A percentile compares a stretch with the other conserved stretches of the same genome.
Conservation (phyloP, 1,140 invertebrate species). For the Hylaeus anthracinus region DNA sequence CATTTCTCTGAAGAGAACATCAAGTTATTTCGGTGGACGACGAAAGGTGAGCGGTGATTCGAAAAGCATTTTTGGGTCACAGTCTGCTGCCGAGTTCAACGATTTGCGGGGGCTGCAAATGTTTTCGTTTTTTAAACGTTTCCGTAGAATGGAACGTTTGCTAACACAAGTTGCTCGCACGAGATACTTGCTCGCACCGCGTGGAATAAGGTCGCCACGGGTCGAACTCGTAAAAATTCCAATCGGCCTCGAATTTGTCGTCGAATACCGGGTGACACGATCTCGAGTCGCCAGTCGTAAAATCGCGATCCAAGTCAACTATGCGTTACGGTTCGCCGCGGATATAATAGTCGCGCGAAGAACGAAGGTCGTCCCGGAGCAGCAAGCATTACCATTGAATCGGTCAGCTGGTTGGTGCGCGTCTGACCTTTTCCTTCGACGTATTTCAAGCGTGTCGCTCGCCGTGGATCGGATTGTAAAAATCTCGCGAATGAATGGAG, state of each 20-base stretch:
- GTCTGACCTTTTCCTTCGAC: conserved; percentile 24
- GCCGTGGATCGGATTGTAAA: neutral
- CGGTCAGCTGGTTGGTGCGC: neutral
- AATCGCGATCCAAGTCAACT: conserved; percentile 1
- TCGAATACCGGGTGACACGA: too few species aligned
- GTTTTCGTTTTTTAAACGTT: neutral
- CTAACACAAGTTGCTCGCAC: too few species aligned
- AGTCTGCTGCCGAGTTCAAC: neutral
- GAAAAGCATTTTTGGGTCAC: neutral
- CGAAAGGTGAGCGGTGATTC: too few species aligned
- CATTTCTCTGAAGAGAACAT: too few species aligned
- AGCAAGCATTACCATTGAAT: conserved; percentile 46
- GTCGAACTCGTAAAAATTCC: conserved; percentile 24
- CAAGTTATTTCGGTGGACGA: too few species aligned
- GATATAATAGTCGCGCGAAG: conserved; percentile 46
- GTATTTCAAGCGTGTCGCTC: neutral
- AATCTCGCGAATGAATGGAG: neutral
- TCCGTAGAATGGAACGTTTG: too few species aligned
- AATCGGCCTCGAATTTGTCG: conserved; percentile 21
- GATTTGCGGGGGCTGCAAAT: neutral
- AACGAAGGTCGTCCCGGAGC: conserved; percentile 53
- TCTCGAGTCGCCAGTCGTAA: neutral
- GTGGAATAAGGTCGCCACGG: neutral
- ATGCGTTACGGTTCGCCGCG: conserved; percentile 52
- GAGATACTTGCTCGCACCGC: neutral